Base-by-base conservation (phyloP, 2,113 vertebrate genomes). In the Syrrhaptes paradoxus region DNA sequence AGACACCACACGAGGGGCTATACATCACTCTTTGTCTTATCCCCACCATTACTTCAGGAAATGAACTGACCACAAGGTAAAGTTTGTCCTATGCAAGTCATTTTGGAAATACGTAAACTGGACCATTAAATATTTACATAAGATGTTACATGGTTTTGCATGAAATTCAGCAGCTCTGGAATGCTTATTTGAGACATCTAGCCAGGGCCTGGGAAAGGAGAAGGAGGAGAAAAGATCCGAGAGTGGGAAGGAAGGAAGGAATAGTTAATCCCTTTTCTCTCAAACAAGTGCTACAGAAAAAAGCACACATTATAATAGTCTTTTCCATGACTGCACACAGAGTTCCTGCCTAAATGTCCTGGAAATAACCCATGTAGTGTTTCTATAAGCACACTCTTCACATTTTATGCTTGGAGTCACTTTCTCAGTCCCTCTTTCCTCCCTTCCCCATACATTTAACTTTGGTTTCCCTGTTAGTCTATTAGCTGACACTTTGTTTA, bases 91-190 rank as follows among this genome's bases (percentile, higher is more conserved):
- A 77, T 49, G 41, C 62, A 86, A 80, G 49, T 36, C 5, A 71
- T 85, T 95, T 55, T 75, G 61, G 51, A 84, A 89, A 78, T 67
- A 82, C 1, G 1, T 91, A 87, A 92, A 94, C 78, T 63, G 31
- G n/a, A 75, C 72, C 25, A 58, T 85, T 93, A 87, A 93, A 91
- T 95, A 95, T 96, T 95, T 95, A 95, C 51, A 48, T 48, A 87
- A 91, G n/a, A 75, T 34, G 48, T 59, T 75, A 55, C 58, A 72
- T 21, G 43, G 32, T 28, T 91, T 92, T 95, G 52, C 66, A 87
- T 55, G 54, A 82, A 95, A 89, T 89, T 77, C 62, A 41, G 58
- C 55, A 91, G 87, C 36, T 46, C 59, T 49, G n/a, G 76, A 85
- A 95, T 46, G 76, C 80, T 93, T 82, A 78, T 45, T 78, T 73